Percentiles rank a stretch among this genome's conserved stretches.
These are phyloP conservation scores for Corythaeola cristata DNA, from an alignment of 2,113 vertebrate genomes.

Conservation along the genomic window DNA sequence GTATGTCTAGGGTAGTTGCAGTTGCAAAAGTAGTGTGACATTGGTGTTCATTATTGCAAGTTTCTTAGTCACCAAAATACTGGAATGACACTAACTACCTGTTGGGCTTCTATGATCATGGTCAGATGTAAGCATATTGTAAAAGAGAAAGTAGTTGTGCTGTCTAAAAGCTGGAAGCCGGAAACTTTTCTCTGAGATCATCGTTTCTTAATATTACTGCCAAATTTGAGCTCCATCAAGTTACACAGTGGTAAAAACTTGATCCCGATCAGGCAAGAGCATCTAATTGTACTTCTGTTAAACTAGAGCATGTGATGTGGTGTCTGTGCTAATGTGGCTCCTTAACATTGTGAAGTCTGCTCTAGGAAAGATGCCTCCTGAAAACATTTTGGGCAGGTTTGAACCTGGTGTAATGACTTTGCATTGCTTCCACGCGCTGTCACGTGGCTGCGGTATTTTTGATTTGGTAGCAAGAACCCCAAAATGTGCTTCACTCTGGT, in stretches of 20 bases:
- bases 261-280: not conserved
- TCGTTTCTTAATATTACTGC: not conserved
- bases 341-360: not conserved
- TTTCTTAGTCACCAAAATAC: not conserved
- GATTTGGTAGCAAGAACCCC: not conserved
- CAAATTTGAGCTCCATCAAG: not conserved
- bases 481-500: not conserved
- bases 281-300: not conserved
- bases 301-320: not conserved
- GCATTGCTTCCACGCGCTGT: not conserved
- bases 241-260: not conserved
- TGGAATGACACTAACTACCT: not conserved
- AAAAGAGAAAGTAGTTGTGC: not conserved
- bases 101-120: not conserved
- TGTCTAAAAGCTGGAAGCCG: not conserved
- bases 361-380: not conserved
- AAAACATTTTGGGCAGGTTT: not conserved
- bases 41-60: not conserved
- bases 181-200: not conserved
- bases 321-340: not conserved
- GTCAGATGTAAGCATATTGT: not conserved
- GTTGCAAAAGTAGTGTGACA: not conserved
- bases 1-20: not conserved
- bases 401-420: not conserved
- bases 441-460: not conserved